These are phyloP conservation scores for Hedya salicella DNA, from an alignment of 2,888 invertebrate genomes.

Conservation along the genomic window DNA sequence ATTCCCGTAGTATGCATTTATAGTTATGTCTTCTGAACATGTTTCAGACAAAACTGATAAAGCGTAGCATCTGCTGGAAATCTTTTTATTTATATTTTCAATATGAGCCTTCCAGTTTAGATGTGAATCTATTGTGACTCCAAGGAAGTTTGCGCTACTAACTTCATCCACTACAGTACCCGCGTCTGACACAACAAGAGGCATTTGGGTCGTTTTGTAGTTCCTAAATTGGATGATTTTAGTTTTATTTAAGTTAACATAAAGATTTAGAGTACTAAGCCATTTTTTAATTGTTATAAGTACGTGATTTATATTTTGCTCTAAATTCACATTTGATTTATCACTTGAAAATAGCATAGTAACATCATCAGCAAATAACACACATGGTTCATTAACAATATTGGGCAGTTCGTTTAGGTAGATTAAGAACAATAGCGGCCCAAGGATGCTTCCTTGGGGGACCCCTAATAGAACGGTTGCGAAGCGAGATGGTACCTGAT, in stretches of 20 bases:
- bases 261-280: no score
- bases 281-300: no score
- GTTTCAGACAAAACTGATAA: background rate
- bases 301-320: no score
- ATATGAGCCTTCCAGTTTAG: conserved; percentile 14
- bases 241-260: background rate
- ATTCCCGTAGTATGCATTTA: background rate
- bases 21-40: background rate
- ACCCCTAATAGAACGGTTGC: background rate
- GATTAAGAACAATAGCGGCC: background rate
- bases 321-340: no score
- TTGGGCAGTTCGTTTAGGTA: background rate
- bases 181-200: background rate
- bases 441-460: background rate
- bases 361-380: background rate
- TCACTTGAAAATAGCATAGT: no score
- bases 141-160: background rate
- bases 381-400: background rate
- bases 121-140: conserved; percentile 11
- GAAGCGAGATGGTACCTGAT: background rate
- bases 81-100: background rate
- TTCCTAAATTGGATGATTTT: background rate
- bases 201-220: background rate
- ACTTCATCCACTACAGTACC: background rate
- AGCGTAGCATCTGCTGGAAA: background rate